A percentile compares a stretch with the other conserved stretches of the same genome.
phyloP scores from a whole-genome alignment of 2,113 vertebrate species.

The Tautogolabrus adspersus region DNA sequence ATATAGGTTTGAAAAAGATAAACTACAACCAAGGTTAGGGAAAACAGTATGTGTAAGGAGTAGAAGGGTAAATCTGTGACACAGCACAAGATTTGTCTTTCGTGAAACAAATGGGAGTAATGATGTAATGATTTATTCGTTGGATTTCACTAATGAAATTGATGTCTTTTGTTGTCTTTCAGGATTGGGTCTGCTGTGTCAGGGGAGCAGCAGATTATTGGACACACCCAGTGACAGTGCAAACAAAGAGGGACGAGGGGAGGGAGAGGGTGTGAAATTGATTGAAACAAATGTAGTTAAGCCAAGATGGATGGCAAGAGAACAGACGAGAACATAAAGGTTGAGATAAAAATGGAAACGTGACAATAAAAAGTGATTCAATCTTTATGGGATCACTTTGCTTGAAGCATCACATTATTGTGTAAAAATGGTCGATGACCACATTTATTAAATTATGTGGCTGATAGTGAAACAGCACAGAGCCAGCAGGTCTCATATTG shows the following conservation, averaged over 20 bases:
- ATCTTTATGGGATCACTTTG: conserved; percentile 61
- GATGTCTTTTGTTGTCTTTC: conserved; percentile 12
- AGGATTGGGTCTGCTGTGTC: conserved; percentile 4
- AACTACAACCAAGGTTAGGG: too few relatives aligned
- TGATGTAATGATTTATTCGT: conserved; percentile 15
- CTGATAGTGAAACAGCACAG: conserved; percentile 38
- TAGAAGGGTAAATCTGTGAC: too few relatives aligned
- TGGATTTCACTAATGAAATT: conserved; percentile 32
- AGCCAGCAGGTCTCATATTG: conserved; percentile 22
- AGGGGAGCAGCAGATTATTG: conserved; percentile 47
- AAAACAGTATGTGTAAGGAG: not conserved
- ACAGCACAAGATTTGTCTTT: conserved; percentile 1
- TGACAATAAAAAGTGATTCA: conserved; percentile 50
- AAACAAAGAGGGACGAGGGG: conserved; percentile 24
- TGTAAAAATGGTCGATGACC: conserved; percentile 60
- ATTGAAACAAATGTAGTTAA: conserved; percentile 56
- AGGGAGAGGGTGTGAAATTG: conserved; percentile 29
- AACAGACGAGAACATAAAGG: conserved; percentile 7
- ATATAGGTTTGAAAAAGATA: too few relatives aligned
- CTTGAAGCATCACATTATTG: conserved; percentile 49
- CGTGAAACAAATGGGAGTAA: not conserved
- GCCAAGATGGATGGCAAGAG: conserved; percentile 44
- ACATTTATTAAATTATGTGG: conserved; percentile 64
- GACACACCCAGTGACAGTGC: conserved; percentile 54
- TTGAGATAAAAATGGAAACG: conserved; percentile 53